Evolutionary conservation across 2,888 invertebrate species (phyloP), one percentile per base, ranked within the genome.

Genomic region (Cryptocheilus praepositus): DNA sequence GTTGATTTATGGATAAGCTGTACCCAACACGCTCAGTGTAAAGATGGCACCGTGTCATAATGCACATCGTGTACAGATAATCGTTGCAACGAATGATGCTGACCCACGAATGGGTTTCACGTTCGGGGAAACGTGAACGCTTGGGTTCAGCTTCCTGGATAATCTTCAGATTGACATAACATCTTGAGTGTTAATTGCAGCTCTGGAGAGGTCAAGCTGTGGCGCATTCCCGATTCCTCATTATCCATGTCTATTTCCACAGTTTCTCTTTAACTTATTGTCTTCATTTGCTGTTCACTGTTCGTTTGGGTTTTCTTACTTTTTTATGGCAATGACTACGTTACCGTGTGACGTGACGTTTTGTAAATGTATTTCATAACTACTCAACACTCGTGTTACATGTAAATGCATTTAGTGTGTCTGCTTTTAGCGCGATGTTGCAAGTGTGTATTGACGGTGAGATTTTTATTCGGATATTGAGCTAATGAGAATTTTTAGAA

Each of bases 201-300:
- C 91, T 92, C 92, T 91, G 93, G 93, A 89, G 93, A 93, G 89
- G 92, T 93, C 90, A 93, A 93, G 89, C 91, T 92, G 88, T 93
- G 93, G 93, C 89, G 89, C 83, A 87, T 89, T 77, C 87, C 87
- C 70, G 88, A 89, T 82, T 86, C 89, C 79, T 86, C 89, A 81
- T 89, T 89, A 87, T 88, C 89, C 70, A 90, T 90, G 90, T 90
- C 90, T 74, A 89, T 87, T 73, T 89, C 88, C 84, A 88, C 88
- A 82, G 84, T 88, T 77, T 89, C 88, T 75, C 87, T 89, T 80
- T 89, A 88, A 88, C 82, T 88, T 84, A 78, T 81, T 80, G 81
- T 80, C 70, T 67, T 83, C 71, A 77, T 68, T 64, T 74, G 69
- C 54, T 79, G 71, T 56, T 49, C 70, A 56, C 55, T 65, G 67